Base-by-base conservation (phyloP, 2,113 vertebrate species). In the Lampris megalopsis region DNA sequence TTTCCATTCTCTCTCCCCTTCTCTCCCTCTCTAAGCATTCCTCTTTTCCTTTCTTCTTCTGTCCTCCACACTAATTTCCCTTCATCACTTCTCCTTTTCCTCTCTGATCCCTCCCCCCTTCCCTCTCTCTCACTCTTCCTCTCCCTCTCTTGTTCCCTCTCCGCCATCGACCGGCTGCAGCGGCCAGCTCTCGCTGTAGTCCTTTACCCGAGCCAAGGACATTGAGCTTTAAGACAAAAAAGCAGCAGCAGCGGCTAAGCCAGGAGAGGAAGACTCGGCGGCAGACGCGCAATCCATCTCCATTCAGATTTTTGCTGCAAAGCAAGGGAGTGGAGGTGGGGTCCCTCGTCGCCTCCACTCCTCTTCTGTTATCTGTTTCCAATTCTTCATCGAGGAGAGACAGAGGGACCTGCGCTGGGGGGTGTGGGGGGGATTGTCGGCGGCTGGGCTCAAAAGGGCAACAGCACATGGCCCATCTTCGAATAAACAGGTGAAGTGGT, bases 361-460 rank as follows among this genome's bases (percentile, higher is more conserved):
- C 79, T 87, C 82, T 75, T 79, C 73, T 36, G 68, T 88, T 92
- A 90, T 92, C 90, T 83, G 83, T 88, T 91, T 92, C 79, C 86
- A 89, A 89, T 88, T 73, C 76, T 76, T 87, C 83, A 89, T 92
- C 83, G 68, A 80, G 86, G 81, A 24, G 40, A 58, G 4, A 7
- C 4, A 13, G 35, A 50, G 67, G 52, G 81, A 89, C 71, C 42
- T 56, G 62, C 50, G 63, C 86, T 69, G 64, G 48, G 61, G n/a
- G 53, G 50, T 69, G 5, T n/a, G 62, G n/a, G 42, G 52, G 9
- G 38, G 56, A 61, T 61, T 45, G 24, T 64, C 13, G 9, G n/a
- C 45, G 84, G 71, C 36, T 68, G 81, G 72, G 65, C 64, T 71
- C 62, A 80, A 84, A 80, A 83, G 75, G 67, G 75, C 47, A 59